Evolutionary conservation across 2,797 vertebrate genomes (phyloP).

Genomic region (Sternotherus odoratus): DNA sequence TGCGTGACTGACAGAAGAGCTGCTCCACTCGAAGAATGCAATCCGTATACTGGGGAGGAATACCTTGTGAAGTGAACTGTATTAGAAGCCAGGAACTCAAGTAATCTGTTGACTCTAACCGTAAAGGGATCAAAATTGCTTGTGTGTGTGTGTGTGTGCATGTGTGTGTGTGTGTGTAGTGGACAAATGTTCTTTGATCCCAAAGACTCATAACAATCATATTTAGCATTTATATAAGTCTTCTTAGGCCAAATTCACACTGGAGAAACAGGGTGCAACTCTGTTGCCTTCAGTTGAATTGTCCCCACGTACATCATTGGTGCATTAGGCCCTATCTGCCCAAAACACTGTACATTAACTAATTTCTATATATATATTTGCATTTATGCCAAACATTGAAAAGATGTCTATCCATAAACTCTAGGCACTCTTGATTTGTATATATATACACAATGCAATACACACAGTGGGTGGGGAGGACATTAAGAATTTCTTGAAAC

Average conservation of each 20-base stretch:
- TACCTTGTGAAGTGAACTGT: not conserved
- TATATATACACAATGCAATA: not conserved
- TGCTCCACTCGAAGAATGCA: not conserved
- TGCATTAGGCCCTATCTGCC: too few species aligned
- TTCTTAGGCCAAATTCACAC: not conserved
- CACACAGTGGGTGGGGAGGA: too few species aligned
- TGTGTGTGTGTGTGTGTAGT: not conserved
- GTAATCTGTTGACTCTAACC: not conserved
- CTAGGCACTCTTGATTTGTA: not conserved
- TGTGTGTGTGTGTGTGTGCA: not conserved
- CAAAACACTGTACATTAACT: rapidly evolving
- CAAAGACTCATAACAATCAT: rapidly evolving
- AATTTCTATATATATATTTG: not conserved
- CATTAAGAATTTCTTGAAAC: not conserved
- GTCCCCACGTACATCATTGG: rapidly evolving
- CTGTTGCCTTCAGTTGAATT: not conserved
- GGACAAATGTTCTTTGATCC: not conserved
- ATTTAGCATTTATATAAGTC: not conserved
- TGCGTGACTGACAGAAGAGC: rapidly evolving
- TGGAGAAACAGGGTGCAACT: rapidly evolving
- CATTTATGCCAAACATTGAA: not conserved
- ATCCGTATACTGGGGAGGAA: not conserved
- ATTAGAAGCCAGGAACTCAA: not conserved
- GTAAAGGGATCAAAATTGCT: not conserved
- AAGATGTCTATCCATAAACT: not conserved